These are phyloP conservation scores for Moxostoma hubbsi DNA, from an alignment of 2,797 vertebrate genomes.

Conservation along the genomic window DNA sequence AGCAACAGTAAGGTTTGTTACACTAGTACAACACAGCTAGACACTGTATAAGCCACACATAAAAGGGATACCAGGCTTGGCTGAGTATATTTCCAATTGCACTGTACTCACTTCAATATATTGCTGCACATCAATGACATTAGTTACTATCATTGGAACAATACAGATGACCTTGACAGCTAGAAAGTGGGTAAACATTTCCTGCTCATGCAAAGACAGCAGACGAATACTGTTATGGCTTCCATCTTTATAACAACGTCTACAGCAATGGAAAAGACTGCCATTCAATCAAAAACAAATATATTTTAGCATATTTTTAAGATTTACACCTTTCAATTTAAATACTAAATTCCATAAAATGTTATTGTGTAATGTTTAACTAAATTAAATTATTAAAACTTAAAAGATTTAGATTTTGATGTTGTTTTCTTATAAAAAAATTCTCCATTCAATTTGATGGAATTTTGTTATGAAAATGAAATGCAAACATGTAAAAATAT, in stretches of 20 bases:
- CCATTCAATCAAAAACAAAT: not conserved
- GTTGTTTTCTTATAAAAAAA: too few relatives aligned
- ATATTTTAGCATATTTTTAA: too few relatives aligned
- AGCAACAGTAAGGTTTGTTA: constrained; percentile 25
- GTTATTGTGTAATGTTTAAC: too few relatives aligned
- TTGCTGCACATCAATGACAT: not conserved
- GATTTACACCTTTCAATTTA: too few relatives aligned
- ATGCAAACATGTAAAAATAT: too few relatives aligned
- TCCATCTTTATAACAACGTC: not conserved
- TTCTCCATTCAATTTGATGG: too few relatives aligned
- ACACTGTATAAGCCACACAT: not conserved
- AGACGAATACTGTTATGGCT: not conserved
- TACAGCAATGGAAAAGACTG: not conserved
- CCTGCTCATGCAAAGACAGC: not conserved
- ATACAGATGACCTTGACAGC: constrained; percentile 1
- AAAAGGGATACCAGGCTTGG: not conserved
- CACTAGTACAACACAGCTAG: constrained; percentile 1
- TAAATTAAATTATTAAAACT: too few relatives aligned
- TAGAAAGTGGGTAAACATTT: constrained; percentile 9
- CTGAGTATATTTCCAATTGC: constrained; percentile 4
- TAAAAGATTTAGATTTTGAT: too few relatives aligned
- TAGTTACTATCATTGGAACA: not conserved
- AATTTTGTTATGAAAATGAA: too few relatives aligned
- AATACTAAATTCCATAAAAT: too few relatives aligned
- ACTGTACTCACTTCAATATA: constrained; percentile 2